These are phyloP conservation scores for Smutsia gigantea DNA, from an alignment of 2,797 vertebrate species.

Conservation along the genomic window DNA sequence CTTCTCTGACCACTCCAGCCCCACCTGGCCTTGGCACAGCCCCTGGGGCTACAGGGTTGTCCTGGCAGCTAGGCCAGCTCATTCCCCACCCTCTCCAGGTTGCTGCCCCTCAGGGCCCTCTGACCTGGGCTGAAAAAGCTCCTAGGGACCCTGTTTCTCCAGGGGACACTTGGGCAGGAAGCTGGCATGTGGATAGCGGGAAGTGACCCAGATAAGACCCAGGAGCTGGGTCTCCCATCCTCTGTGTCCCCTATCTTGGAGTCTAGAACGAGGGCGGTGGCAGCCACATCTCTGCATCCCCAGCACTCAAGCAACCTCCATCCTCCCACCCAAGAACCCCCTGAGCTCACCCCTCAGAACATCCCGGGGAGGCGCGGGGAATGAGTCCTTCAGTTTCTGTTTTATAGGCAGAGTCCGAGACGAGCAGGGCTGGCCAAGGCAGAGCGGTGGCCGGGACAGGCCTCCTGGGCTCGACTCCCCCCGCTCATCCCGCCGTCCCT, in stretches of 20 bases:
- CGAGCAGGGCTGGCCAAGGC: background rate
- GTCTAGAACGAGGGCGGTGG: background rate
- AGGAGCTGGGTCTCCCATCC: background rate
- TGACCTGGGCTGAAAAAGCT: background rate
- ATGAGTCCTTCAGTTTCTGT: background rate
- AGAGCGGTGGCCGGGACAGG: background rate
- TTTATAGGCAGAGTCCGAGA: background rate
- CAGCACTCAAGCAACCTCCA: too few relatives aligned
- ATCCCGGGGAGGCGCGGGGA: too few relatives aligned
- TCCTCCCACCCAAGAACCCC: background rate
- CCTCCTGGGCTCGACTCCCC: background rate
- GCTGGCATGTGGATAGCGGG: background rate
- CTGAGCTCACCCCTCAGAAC: rapidly evolving
- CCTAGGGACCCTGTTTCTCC: background rate
- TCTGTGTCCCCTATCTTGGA: background rate
- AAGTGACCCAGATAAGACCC: background rate
- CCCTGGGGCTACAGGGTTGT: background rate
- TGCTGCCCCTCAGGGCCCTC: background rate
- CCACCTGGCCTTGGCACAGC: background rate
- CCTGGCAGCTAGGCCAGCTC: background rate
- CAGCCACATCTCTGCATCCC: background rate
- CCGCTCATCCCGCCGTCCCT: background rate
- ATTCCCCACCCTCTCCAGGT: background rate
- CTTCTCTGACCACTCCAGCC: background rate
- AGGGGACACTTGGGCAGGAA: background rate